Base-by-base conservation (phyloP, 2,113 vertebrate genomes). In the Gavia stellata region DNA sequence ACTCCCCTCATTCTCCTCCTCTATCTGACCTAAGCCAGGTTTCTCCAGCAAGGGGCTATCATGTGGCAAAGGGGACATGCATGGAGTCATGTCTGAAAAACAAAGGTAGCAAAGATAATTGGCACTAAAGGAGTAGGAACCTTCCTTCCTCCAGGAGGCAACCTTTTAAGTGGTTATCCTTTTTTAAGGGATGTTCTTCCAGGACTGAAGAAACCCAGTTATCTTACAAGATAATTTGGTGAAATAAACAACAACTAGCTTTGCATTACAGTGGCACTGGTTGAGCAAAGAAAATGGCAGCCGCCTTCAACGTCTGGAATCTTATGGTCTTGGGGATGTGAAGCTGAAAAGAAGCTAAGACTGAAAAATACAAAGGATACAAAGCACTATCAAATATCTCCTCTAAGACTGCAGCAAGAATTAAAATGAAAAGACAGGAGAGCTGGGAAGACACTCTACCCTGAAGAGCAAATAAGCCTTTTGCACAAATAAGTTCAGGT, bases 51-150 rank as follows among this genome's bases (percentile, higher is more conserved):
- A 94, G 31, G 98, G 97, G 67, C 97, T 98, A 70, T 98, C 99
- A 67, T 98, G 98, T 88, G 99, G 99, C 96, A 99, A 96, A 80
- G 99, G 99, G 75, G 99, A 99, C 97, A 99, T 99, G 97, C 99
- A 99, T 17, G 99, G 98, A 74, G 99, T 99, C 98, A 99, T 98
- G 98, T 99, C 99, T 99, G 95, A 71, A 97, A 85, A 92, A 90
- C 15, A 89, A 79, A 97, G 72, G 81, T 23, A 98, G 92, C 49
- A 95, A 93, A 92, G 44, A 89, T 65, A 68, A 67, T 45, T 52
- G 33, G 36, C 68, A 88, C 71, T 81, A 38, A 75, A 67, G 79
- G 83, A 95, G 44, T 26, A 92, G 71, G 62, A 95, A 62, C 7
- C 13, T 36, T 83, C 36, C n/a, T 78, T 63, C 42, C 66, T 81